Evolutionary conservation across 2,113 vertebrate species (phyloP).

Genomic region (Oxygymnocypris stewartii): DNA sequence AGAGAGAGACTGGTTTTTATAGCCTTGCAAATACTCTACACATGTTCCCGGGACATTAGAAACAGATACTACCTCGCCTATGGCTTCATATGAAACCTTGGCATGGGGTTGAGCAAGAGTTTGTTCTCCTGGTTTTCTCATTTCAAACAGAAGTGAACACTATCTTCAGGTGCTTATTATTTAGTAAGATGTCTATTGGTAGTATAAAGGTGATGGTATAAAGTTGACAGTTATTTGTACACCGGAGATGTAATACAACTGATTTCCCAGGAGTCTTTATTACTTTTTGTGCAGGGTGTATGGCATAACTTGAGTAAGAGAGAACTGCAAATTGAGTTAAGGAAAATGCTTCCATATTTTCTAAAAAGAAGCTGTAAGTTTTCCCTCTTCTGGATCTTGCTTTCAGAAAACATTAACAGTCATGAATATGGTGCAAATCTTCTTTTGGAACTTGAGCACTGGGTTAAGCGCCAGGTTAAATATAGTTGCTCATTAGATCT

Average conservation of each 20-base stretch:
- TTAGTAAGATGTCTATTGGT: background rate
- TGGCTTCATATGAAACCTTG: background rate
- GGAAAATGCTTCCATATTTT: conserved; percentile 18
- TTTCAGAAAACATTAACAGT: conserved; percentile 33
- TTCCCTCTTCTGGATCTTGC: background rate
- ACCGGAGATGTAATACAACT: background rate
- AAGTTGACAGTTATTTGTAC: conserved; percentile 16
- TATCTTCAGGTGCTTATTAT: background rate
- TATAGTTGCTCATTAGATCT: conserved; percentile 39
- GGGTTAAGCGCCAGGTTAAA: conserved; percentile 10
- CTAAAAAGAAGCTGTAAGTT: background rate
- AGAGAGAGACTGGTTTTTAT: conserved; percentile 31
- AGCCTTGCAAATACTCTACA: conserved; percentile 45
- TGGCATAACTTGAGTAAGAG: conserved; percentile 1
- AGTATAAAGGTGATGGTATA: conserved; percentile 14
- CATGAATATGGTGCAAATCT: conserved; percentile 30
- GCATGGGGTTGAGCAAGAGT: conserved; percentile 7
- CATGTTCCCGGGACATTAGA: conserved; percentile 35
- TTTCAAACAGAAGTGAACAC: conserved; percentile 11
- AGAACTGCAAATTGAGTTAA: background rate
- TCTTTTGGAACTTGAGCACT: conserved; percentile 22
- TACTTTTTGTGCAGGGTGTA: conserved; percentile 5
- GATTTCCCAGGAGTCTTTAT: conserved; percentile 4
- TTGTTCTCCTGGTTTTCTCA: conserved; percentile 7
- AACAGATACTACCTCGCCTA: conserved; percentile 35